Conservation (phyloP, 2,888 invertebrate species). For the Rhopalosiphum nymphaeae region DNA sequence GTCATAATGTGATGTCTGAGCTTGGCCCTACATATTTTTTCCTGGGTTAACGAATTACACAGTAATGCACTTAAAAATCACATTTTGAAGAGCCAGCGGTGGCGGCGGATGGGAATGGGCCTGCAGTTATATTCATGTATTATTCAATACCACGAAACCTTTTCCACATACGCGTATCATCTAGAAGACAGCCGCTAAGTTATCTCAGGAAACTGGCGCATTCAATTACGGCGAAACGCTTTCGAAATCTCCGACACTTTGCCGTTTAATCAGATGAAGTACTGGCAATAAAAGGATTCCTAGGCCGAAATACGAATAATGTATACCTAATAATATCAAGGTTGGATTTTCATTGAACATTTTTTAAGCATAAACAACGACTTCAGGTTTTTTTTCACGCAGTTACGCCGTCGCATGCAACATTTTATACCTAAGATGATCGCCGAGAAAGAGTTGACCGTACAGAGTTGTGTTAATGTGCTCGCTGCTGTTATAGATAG, state of each 20-base stretch:
- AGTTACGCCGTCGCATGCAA: not conserved
- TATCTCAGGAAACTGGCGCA: not conserved
- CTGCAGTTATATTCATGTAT: conserved; percentile 40
- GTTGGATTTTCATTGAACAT: not conserved
- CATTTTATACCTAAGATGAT: conserved; percentile 1
- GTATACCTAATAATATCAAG: not conserved
- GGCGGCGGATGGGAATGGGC: not conserved
- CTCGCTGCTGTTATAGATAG: not conserved
- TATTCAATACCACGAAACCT: conserved; percentile 50
- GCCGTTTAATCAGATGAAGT: conserved; percentile 46
- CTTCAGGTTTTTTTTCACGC: not conserved
- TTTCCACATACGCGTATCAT: not conserved
- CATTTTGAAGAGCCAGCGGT: not conserved
- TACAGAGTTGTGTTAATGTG: not conserved
- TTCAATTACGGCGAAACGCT: conserved; percentile 49
- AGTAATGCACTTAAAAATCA: conserved; percentile 54
- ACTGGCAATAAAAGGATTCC: not conserved
- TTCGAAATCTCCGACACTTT: conserved; percentile 49
- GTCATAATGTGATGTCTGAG: conserved; percentile 30
- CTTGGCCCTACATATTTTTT: conserved; percentile 2
- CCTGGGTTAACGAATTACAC: conserved; percentile 50
- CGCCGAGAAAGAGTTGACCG: not conserved
- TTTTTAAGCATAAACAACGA: not conserved
- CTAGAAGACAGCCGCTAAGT: not conserved
- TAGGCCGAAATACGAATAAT: not conserved